Evolutionary conservation across 1,140 invertebrate species (phyloP).

Genomic region (Argopecten irradians): DNA sequence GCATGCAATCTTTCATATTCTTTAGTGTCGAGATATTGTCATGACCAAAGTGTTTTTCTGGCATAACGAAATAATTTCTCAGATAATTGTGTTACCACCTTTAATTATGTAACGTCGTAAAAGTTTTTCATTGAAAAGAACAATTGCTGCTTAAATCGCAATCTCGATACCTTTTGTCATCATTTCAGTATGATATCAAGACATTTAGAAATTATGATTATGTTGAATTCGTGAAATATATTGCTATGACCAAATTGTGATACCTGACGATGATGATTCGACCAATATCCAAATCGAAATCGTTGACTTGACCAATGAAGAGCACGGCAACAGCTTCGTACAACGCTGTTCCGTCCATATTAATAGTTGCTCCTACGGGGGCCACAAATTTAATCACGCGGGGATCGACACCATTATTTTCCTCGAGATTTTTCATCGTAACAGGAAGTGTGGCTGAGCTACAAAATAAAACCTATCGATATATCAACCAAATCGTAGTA

Average conservation of each 20-base stretch:
- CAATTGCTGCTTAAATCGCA: background rate
- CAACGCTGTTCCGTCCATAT: constrained; percentile 93
- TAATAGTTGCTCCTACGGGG: constrained; percentile 88
- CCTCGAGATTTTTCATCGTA: constrained; percentile 93
- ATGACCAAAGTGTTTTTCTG: no score
- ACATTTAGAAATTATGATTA: background rate
- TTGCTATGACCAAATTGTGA: no score
- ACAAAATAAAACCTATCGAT: background rate
- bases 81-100: no score
- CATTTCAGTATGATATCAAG: background rate
- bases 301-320: constrained; percentile 93
- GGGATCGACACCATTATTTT: constrained; percentile 91
- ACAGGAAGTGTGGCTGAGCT: constrained; percentile 76
- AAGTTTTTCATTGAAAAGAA: no score
- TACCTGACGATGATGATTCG: constrained; percentile 93
- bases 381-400: constrained; percentile 79
- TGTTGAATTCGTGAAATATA: no score
- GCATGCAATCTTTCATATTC: no score
- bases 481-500: background rate
- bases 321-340: constrained; percentile 97
- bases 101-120: no score
- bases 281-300: constrained; percentile 85
- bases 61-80: no score
- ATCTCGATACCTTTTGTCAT: background rate
- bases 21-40: no score